Evolutionary conservation across 2,113 vertebrate genomes (phyloP), one percentile per base, ranked within the genome.

Genomic region (Stegastes partitus): DNA sequence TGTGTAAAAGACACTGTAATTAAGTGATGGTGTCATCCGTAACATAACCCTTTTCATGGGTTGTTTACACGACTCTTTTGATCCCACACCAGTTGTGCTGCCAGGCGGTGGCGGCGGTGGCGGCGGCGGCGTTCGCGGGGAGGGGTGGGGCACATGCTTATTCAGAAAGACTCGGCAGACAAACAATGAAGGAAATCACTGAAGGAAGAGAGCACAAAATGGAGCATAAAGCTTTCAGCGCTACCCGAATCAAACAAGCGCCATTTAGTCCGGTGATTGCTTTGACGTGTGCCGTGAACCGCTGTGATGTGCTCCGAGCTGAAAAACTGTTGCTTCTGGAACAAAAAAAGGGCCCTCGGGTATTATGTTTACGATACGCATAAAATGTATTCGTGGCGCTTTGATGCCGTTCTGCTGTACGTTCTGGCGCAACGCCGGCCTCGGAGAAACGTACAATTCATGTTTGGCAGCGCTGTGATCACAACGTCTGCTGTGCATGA

Each of bases 51-150:
- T 82, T 89, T 87, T 86, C 78, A 80, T 61, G 68, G 54, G 57
- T 75, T 88, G 90, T 91, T 93, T 93, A 91, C 89, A 70, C 37
- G 57, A 59, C 58, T 69, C 74, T 80, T 79, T 79, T 86, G 83
- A 88, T 89, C 74, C 55, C 47, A 5, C 72, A 76, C 67, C 79
- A 77, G 65, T 84, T 69, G 84, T 66, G 68, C 55, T 67, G 45
- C 68, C 68, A 80, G 76, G 66, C 64, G 31, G 31, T 9, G 31
- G 34, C 64, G 31, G 31, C 31, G 31, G 34, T 23, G 74, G 69
- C 18, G 59, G 59, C 21, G 28, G 59, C 19, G 28, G 58, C 11
- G 68, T 51, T 58, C 39, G 55, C 12, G 14, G 58, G 44, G 55
- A 70, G 76, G 78, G 88, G 84, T 39, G 76, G 81, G 77, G 82